These are phyloP conservation scores for Podocnemis expansa DNA, from an alignment of 2,113 vertebrate genomes.

Conservation along the genomic window DNA sequence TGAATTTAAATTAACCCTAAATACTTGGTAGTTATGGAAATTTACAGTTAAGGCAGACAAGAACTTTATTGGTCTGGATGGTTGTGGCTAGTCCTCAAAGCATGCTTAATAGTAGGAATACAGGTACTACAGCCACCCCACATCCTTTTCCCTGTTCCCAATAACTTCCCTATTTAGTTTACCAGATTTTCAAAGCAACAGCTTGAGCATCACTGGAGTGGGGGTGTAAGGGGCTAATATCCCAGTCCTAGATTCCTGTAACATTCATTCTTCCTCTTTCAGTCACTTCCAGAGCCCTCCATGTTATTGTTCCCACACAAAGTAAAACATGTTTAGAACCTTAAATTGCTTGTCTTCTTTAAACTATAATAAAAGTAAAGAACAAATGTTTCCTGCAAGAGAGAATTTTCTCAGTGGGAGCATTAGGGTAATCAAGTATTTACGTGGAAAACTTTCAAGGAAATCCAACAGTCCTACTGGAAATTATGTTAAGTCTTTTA, in stretches of 20 bases:
- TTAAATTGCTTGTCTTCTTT: background rate
- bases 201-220: background rate
- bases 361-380: background rate
- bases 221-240: background rate
- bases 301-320: background rate
- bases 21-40: background rate
- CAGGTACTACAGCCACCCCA: rapidly evolving
- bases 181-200: background rate
- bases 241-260: background rate
- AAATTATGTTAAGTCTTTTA: background rate
- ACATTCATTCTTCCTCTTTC: background rate
- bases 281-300: background rate
- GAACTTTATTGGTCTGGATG: background rate
- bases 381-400: background rate
- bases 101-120: background rate
- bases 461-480: background rate
- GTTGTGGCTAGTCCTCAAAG: background rate
- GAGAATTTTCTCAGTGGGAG: background rate
- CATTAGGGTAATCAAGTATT: background rate
- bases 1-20: background rate
- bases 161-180: background rate
- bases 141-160: background rate
- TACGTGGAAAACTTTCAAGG: background rate
- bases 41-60: background rate
- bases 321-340: background rate